A percentile compares a stretch with the other conserved stretches of the same genome.
phyloP scores from a whole-genome alignment of 2,113 vertebrate genomes.

The Saccopteryx bilineata region DNA sequence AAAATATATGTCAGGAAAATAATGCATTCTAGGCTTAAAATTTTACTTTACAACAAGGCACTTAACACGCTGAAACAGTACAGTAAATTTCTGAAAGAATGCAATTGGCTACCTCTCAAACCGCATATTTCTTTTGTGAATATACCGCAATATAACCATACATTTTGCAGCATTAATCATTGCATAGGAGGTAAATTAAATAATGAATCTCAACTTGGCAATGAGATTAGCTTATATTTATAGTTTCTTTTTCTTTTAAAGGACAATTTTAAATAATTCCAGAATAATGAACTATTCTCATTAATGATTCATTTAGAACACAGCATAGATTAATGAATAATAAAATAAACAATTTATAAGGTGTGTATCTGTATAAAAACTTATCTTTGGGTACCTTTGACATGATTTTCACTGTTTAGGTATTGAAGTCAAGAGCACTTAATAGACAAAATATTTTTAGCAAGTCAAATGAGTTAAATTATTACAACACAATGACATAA shows the following conservation, averaged over 20 bases:
- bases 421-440: conserved; percentile 74
- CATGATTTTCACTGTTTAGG: conserved; percentile 57
- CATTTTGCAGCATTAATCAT: conserved; percentile 72
- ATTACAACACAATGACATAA: conserved; percentile 51
- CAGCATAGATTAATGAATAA: conserved; percentile 46
- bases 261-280: conserved; percentile 52
- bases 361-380: conserved; percentile 63
- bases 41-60: conserved; percentile 75
- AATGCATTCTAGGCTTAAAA: conserved; percentile 73
- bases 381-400: conserved; percentile 69
- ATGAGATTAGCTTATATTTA: conserved; percentile 39
- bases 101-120: conserved; percentile 12
- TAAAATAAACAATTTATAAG: conserved; percentile 63
- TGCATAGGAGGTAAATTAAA: conserved; percentile 77
- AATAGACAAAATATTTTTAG: conserved; percentile 50
- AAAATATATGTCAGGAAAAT: conserved; percentile 76
- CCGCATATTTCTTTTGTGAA: conserved; percentile 48
- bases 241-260: conserved; percentile 61
- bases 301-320: conserved; percentile 64
- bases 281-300: conserved; percentile 36
- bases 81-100: conserved; percentile 76
- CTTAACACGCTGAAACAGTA: conserved; percentile 82
- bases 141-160: conserved; percentile 42
- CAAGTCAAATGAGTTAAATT: conserved; percentile 55
- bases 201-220: conserved; percentile 68